These are phyloP conservation scores for Moxostoma hubbsi DNA, from an alignment of 2,797 vertebrate species.

Conservation along the genomic window DNA sequence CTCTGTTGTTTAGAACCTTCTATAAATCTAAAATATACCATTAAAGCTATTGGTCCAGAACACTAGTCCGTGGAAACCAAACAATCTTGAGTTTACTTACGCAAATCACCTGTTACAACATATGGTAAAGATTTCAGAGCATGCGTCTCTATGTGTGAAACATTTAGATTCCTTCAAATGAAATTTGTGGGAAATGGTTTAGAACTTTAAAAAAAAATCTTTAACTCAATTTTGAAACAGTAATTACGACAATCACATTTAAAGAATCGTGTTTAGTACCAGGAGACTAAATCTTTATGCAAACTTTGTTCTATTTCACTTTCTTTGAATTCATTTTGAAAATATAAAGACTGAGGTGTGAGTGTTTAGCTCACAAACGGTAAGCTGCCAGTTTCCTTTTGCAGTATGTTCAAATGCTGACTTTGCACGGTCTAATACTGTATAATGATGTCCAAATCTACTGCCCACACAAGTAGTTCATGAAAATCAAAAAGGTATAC, in stretches of 20 bases:
- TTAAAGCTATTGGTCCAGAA: constrained; percentile 5
- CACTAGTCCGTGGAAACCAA: background rate
- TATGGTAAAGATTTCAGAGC: constrained; percentile 32
- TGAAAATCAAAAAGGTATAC: background rate
- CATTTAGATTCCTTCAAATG: constrained; percentile 16
- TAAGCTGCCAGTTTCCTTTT: background rate
- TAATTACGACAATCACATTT: background rate
- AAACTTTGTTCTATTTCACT: background rate
- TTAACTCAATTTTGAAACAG: background rate
- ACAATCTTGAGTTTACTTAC: constrained; percentile 18
- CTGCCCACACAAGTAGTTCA: constrained; percentile 14
- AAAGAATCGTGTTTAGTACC: background rate
- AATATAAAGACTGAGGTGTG: background rate
- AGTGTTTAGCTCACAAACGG: background rate
- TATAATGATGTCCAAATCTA: background rate
- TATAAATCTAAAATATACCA: background rate
- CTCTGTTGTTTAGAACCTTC: background rate
- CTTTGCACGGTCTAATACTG: background rate
- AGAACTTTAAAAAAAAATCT: background rate
- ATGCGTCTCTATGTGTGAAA: constrained; percentile 1
- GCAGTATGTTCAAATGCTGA: constrained; percentile 1
- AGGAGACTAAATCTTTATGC: background rate
- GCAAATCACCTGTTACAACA: constrained; percentile 41
- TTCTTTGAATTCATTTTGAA: background rate
- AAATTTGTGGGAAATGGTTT: constrained; percentile 25